A percentile compares a stretch with the other conserved stretches of the same genome.
Evolutionary conservation across 2,113 vertebrate species (phyloP).

Genomic region (Xiphias gladius): DNA sequence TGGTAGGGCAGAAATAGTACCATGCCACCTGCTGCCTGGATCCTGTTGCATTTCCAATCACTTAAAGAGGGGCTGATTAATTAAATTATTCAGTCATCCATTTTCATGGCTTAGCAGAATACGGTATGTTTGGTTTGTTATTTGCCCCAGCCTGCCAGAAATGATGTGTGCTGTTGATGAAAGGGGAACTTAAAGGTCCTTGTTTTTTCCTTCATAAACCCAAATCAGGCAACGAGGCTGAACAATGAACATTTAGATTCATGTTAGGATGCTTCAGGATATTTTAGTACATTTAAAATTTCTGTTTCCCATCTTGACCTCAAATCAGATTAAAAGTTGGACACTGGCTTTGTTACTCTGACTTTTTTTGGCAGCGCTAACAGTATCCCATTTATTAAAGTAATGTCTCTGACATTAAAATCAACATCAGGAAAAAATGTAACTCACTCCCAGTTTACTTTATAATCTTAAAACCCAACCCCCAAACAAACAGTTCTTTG

Average conservation of each 20-base stretch:
- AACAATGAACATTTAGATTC: background rate
- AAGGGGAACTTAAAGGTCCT: constrained; percentile 30
- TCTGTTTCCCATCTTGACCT: background rate
- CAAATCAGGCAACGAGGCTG: background rate
- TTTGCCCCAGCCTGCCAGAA: constrained; percentile 26
- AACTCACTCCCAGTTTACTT: background rate
- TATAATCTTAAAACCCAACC: constrained; percentile 19
- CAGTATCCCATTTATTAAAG: background rate
- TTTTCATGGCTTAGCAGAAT: constrained; percentile 77
- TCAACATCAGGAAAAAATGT: background rate
- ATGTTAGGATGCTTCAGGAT: background rate
- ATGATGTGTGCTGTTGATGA: constrained; percentile 57
- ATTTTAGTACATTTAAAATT: constrained; percentile 3
- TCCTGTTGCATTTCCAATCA: constrained; percentile 86
- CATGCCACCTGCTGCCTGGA: constrained; percentile 84
- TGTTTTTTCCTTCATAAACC: constrained; percentile 5
- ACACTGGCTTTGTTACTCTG: background rate
- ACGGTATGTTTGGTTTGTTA: constrained; percentile 64
- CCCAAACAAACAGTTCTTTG: constrained; percentile 53
- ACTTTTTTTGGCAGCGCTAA: background rate
- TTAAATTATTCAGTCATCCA: constrained; percentile 85
- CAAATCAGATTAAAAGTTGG: background rate
- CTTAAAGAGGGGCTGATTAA: constrained; percentile 83
- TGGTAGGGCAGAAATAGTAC: constrained; percentile 75
- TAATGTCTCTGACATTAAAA: constrained; percentile 3